Percentiles rank a stretch among this genome's conserved stretches.
Evolutionary conservation across 2,888 invertebrate species (phyloP).

Genomic region (Nymphalis urticae): DNA sequence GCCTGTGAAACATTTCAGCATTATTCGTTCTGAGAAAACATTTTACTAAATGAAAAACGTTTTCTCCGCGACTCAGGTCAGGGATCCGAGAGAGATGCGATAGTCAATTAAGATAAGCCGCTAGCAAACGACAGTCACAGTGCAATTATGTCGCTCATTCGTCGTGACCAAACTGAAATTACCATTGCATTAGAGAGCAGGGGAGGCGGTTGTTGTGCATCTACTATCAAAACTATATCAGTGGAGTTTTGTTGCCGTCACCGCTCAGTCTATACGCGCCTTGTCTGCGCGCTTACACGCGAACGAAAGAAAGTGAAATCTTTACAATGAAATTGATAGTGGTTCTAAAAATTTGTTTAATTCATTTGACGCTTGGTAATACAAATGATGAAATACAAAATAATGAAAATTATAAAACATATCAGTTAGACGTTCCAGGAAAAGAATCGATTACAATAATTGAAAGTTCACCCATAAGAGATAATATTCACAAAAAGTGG

Average conservation of each 20-base stretch:
- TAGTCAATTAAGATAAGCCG: conserved; percentile 75
- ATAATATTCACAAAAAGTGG: conserved; percentile 44
- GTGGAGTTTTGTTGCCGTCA: conserved; percentile 55
- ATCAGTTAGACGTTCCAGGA: conserved; percentile 81
- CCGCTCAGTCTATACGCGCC: conserved; percentile 72
- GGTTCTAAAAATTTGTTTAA: conserved; percentile 58
- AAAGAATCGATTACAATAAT: conserved; percentile 81
- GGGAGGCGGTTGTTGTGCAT: conserved; percentile 72
- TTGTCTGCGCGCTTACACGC: conserved; percentile 64
- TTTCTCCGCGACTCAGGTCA: conserved; percentile 75
- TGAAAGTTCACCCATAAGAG: conserved; percentile 65
- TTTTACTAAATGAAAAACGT: conserved; percentile 71
- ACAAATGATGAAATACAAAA: conserved; percentile 62
- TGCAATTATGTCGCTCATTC: conserved; percentile 77
- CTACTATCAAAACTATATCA: conserved; percentile 79
- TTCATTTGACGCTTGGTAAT: conserved; percentile 55
- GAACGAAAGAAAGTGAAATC: conserved; percentile 72
- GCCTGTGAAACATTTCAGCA: conserved; percentile 56
- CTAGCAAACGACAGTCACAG: conserved; percentile 71
- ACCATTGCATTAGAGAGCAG: conserved; percentile 75
- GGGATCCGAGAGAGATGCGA: conserved; percentile 72
- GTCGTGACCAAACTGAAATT: conserved; percentile 76
- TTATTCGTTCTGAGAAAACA: conserved; percentile 65
- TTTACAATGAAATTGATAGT: conserved; percentile 71
- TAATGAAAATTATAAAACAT: conserved; percentile 70